Conservation (phyloP, 2,113 vertebrate species). For the Alaudala cheleensis region DNA sequence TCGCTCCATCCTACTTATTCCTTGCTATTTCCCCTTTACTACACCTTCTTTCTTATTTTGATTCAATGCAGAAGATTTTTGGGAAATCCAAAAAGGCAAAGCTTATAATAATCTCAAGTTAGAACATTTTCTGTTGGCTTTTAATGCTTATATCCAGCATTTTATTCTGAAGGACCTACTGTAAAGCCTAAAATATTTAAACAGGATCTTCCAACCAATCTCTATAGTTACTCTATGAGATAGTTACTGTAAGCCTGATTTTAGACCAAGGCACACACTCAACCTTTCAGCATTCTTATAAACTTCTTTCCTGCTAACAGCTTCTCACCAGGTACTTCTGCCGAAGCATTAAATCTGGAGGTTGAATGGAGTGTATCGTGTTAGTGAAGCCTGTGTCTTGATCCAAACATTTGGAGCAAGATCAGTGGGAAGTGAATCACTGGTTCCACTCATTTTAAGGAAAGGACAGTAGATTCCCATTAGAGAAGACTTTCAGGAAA, state of each 20-base stretch:
- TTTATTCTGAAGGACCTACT: not conserved
- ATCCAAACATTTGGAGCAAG: not conserved
- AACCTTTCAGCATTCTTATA: not conserved
- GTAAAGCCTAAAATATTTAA: not conserved
- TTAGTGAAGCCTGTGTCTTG: not conserved
- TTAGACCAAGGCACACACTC: not conserved
- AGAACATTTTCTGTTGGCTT: not conserved
- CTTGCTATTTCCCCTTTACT: not conserved
- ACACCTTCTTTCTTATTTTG: not conserved
- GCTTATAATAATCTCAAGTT: not conserved
- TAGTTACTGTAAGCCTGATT: not conserved
- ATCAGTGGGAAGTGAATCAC: not conserved
- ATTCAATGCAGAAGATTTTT: not conserved
- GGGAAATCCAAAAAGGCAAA: not conserved
- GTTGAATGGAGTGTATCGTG: not conserved
- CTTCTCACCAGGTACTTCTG: not conserved
- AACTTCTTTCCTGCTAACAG: not conserved
- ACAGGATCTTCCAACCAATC: not conserved
- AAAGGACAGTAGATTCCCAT: not conserved
- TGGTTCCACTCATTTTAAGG: not conserved
- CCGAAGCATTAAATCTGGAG: not conserved
- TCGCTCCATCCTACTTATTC: not conserved
- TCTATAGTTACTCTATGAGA: not conserved
- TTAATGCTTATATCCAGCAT: not conserved
- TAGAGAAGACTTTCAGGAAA: not conserved